Percentiles rank a stretch among this genome's conserved stretches.
phyloP scores from a whole-genome alignment of 2,113 vertebrate genomes.

The Pogona vitticeps region DNA sequence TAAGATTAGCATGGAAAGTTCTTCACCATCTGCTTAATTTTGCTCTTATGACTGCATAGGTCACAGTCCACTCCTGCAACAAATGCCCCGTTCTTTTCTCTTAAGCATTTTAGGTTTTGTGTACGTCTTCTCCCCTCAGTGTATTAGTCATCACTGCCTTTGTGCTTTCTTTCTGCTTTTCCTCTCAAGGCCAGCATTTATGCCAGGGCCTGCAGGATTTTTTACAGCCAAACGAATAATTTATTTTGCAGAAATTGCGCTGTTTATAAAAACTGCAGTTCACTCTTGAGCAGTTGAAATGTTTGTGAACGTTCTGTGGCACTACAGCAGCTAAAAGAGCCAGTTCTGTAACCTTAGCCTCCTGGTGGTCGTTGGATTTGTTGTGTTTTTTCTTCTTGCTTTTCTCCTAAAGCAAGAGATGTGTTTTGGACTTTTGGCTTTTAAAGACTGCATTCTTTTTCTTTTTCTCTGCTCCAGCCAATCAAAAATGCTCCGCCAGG shows the following conservation, averaged over 20 bases:
- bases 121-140: background rate
- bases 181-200: background rate
- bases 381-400: background rate
- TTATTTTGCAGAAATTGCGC: background rate
- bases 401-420: background rate
- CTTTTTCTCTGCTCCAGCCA: conserved; percentile 77
- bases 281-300: background rate
- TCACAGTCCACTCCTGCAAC: too few relatives aligned
- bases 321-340: background rate
- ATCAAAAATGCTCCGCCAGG: conserved; percentile 92
- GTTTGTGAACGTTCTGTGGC: background rate
- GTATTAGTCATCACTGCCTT: background rate
- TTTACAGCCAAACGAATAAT: background rate
- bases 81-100: too few relatives aligned
- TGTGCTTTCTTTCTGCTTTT: background rate
- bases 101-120: too few relatives aligned
- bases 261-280: background rate
- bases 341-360: background rate
- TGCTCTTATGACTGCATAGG: too few relatives aligned
- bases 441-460: background rate
- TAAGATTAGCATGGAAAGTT: too few relatives aligned
- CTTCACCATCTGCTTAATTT: too few relatives aligned
- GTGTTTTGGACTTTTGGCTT: background rate
- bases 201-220: background rate
- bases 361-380: background rate